Base-by-base conservation (phyloP, 2,113 vertebrate species). In the Globicephala melas region DNA sequence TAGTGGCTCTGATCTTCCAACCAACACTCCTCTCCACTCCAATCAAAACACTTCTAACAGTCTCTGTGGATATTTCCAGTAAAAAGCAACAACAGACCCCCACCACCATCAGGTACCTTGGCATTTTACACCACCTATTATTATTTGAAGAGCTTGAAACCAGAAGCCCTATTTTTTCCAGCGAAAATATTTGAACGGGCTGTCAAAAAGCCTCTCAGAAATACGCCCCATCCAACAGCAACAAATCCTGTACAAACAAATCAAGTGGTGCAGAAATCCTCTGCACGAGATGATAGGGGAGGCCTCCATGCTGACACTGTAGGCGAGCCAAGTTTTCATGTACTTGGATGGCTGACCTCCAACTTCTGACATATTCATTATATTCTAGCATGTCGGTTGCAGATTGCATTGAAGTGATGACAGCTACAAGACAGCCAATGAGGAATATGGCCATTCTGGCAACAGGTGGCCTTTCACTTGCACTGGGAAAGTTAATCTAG, bases 301-400 rank as follows among this genome's bases (percentile, higher is more conserved):
- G 98, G 98, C 98, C 98, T 99, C 98, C 98, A 98, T 98, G 98
- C 98, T 99, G 98, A 99, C 98, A 99, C 98, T 98, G 98, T 98
- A 98, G 94, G 98, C 98, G 96, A 98, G 99, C 99, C 99, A 99
- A 99, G 98, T 99, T 99, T 99, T 99, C 98, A 98, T 99, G 99
- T 99, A 99, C 98, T 99, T 98, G 98, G 98, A 99, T 99, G 99
- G 99, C 99, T 99, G 99, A 99, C 99, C 99, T 99, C 99, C 99
- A 99, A 98, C 97, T 99, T 98, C 98, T 99, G 99, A 99, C 99
- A 99, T 99, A 99, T 98, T 99, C 99, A 99, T 99, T 99, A 99
- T 99, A 99, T 98, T 99, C 98, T 99, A 99, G 99, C 98, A 99
- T 99, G 99, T 99, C 98, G 98, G 98, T 98, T 60, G 68, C 98